Base-by-base conservation (phyloP, 1,140 invertebrate genomes). In the Drosophila rufa region DNA sequence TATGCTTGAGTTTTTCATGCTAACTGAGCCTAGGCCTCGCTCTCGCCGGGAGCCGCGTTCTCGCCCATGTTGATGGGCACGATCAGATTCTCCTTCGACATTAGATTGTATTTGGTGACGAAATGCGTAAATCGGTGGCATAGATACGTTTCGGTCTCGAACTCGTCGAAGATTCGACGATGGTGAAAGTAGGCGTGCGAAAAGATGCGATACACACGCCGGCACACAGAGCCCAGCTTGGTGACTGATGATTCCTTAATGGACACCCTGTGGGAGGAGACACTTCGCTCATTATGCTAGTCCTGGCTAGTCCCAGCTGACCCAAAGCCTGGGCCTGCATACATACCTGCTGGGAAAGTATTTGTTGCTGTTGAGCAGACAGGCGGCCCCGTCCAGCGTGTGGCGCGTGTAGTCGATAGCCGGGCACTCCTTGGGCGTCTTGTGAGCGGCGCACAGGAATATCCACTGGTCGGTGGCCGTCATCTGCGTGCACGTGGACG, bases 401-500 rank as follows among this genome's bases (percentile, higher is more conserved):
- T 99, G 99, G 81, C 99, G 94, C 2, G 99, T 99, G 91, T 99
- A 99, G 93, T 99, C 99, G 93, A 99, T 99, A 19, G 99, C 99
- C 61, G 99, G 98, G 94, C 99, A 99, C 95, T 99, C 99, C 94
- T 99, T 99, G 25, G 99, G 99, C 73, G 99, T 99, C 95, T 99
- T 99, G 93, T 99, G 99, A 51, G 99, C 99, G 67, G 99, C 99
- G 95, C 99, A 99, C 40, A 99, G 94, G 93, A 99, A 99, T 93
- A 99, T 99, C 99, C 99, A 99, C 92, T 99, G 99, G 94, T 99
- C 99, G 17, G 99, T 99, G 5, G 99, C 99, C 47, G 99, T 99
- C 99, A 99, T 99, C 94, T 99, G 99, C 47, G 97, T 98, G 93
- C 99, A 99, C 4, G 96, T 98, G 77, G 98, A 97, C 22, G 99